A percentile compares a stretch with the other conserved stretches of the same genome.
Conservation (phyloP, 2,888 invertebrate genomes). For the Lasioglossum leucozonium region DNA sequence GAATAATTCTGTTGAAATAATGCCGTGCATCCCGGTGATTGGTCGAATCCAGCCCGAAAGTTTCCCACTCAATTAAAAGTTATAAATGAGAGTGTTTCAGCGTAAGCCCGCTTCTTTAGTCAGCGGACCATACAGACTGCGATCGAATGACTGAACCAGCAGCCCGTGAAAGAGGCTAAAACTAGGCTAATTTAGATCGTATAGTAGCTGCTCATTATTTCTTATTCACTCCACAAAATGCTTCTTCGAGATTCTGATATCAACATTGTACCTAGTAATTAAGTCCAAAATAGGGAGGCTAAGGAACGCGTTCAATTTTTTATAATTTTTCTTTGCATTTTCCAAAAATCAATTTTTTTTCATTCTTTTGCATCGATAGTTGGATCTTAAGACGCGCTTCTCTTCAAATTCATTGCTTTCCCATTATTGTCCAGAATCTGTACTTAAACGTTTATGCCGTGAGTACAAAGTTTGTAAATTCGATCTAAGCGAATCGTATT, state of each 20-base stretch:
- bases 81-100: constrained; percentile 78
- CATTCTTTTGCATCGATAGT: too few relatives aligned
- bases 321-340: too few relatives aligned
- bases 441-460: too few relatives aligned
- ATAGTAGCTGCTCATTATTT: constrained; percentile 28
- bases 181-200: constrained; percentile 55
- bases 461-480: background rate
- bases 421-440: too few relatives aligned
- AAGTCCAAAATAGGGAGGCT: background rate
- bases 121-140: constrained; percentile 45
- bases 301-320: background rate
- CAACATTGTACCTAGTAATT: background rate
- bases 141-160: constrained; percentile 42
- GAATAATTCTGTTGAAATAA: constrained; percentile 41
- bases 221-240: background rate
- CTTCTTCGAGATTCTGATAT: background rate
- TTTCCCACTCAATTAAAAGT: constrained; percentile 82
- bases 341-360: too few relatives aligned
- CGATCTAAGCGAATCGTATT: background rate
- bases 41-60: constrained; percentile 73
- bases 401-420: too few relatives aligned
- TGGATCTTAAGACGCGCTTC: too few relatives aligned
- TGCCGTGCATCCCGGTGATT: constrained; percentile 64
- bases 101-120: constrained; percentile 61
- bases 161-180: constrained; percentile 51